Evolutionary conservation across 2,113 vertebrate species (phyloP), one percentile per base, ranked within the genome.

Genomic region (Actenoides hombroni): DNA sequence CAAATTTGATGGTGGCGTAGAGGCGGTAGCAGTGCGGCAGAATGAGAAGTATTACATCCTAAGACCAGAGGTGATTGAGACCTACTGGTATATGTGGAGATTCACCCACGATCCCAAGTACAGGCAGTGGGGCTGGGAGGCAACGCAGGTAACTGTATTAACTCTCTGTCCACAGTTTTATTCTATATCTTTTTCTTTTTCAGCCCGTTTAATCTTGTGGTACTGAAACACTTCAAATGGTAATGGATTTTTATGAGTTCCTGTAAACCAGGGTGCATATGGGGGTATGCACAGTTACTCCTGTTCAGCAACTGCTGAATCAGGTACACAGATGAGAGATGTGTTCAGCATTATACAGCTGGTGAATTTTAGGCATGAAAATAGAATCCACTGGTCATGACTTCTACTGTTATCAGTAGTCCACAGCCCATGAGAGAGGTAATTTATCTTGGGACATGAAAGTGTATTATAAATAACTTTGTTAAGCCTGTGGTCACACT

Each of bases 41-140:
- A 99, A 99, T 42, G 99, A 99, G 96, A 99, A 99, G 94, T 99
- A 99, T 96, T 99, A 99, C 97, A 99, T 99, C 96, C 98, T 99
- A 56, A 98, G 99, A 70, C 99, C 99, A 23, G 99, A 99, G 97
- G 99, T 99, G 79, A 99, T 99, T 61, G 99, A 99, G 98, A 99
- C 99, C 23, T 99, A 99, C 93, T 99, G 99, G 99, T 99, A 99
- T 89, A 99, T 99, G 98, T 99, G 99, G 99, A 98, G 99, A 92
- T 99, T 99, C 98, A 99, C 99, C 63, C 99, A 99, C 1, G 99
- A 99, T 88, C 99, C 99, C 90, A 99, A 99, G 88, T 99, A 99
- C 97, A 97, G 99, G 42, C 98, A 99, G 96, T 99, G 99, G 99
- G 99, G 99, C 97, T 99, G 99, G 99, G 99, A 99, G 96, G 99